Conservation (phyloP, 2,797 vertebrate species). For the Urophycis tenuis region DNA sequence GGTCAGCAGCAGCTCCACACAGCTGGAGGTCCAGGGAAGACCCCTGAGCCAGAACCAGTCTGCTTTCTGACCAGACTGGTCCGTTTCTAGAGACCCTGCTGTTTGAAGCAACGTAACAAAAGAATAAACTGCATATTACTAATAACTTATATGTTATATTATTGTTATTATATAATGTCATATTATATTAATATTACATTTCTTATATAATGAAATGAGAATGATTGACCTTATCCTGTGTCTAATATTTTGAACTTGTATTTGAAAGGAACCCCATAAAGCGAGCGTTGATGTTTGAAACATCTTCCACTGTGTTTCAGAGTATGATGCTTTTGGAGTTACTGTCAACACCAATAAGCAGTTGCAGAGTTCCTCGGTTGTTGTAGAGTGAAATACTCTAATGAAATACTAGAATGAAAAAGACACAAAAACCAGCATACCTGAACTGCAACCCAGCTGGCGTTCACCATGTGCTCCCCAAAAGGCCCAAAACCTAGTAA, state of each 20-base stretch:
- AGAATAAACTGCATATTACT: not conserved
- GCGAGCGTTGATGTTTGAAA: not conserved
- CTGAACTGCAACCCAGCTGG: slow-evolving; percentile 97
- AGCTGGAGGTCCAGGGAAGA: not conserved
- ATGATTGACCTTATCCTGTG: not conserved
- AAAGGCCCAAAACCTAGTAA: slow-evolving; percentile 91
- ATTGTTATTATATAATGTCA: no score
- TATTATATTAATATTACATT: no score
- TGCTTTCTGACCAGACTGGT: no score
- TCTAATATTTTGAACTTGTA: not conserved
- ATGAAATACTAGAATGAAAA: no score
- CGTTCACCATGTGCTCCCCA: slow-evolving; percentile 86
- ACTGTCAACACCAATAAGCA: not conserved
- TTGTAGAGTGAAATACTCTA: no score
- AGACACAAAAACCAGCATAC: slow-evolving; percentile 56
- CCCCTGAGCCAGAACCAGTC: not conserved
- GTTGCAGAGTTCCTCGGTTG: no score
- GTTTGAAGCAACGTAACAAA: not conserved
- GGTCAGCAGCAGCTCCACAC: not conserved
- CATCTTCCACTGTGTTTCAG: not conserved
- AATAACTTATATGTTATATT: no score
- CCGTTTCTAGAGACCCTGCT: not conserved
- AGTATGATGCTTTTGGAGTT: not conserved
- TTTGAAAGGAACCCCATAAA: not conserved
- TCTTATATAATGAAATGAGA: no score